phyloP scores from a whole-genome alignment of 2,888 invertebrate genomes.

The Metallyticus violacea region DNA sequence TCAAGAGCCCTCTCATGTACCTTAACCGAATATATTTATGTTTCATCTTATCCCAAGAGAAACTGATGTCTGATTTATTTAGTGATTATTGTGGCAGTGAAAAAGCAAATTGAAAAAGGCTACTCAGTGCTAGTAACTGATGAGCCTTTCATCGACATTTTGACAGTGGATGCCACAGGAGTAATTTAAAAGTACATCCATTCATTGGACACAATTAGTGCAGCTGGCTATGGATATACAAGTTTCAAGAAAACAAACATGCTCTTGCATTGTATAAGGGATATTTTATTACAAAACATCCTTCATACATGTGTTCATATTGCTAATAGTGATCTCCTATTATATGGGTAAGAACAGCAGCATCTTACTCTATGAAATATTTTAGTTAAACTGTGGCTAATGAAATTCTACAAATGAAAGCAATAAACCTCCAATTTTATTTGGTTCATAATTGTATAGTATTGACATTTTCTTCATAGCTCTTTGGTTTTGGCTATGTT shows the following conservation, averaged over 20 bases:
- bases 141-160: neutral
- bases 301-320: neutral
- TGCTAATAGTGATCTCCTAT: neutral
- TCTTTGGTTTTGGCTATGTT: neutral
- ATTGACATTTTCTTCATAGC: neutral
- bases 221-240: neutral
- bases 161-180: neutral
- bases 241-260: neutral
- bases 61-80: no score
- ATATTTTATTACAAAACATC: neutral
- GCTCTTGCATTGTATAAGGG: neutral
- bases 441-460: neutral
- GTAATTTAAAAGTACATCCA: neutral
- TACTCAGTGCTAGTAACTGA: neutral
- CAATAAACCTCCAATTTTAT: neutral
- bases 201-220: neutral
- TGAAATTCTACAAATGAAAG: neutral
- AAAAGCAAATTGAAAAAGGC: neutral
- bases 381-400: neutral
- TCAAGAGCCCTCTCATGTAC: conserved; percentile 22
- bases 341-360: neutral
- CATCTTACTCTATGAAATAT: neutral
- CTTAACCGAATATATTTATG: conserved; percentile 12
- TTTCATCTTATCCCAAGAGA: neutral
- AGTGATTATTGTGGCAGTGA: neutral